Percentiles rank a stretch among this genome's conserved stretches.
Evolutionary conservation across 2,888 invertebrate species (phyloP).

Genomic region (Temnothorax rugatulus): DNA sequence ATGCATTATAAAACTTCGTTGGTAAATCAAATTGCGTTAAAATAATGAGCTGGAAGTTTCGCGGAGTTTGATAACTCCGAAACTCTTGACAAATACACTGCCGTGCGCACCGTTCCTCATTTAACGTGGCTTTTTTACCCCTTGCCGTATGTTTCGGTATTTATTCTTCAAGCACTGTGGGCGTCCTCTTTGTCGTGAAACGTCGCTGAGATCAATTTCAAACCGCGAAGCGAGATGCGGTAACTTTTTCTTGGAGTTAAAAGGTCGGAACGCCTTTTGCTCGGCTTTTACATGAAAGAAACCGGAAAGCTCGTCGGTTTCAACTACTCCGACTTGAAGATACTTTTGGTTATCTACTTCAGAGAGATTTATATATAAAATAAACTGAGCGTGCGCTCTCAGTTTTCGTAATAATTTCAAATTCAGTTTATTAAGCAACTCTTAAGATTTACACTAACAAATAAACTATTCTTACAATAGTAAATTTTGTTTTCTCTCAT

Average conservation of each 20-base stretch:
- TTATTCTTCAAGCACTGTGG: constrained; percentile 4
- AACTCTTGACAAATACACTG: constrained; percentile 33
- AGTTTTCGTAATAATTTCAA: constrained; percentile 23
- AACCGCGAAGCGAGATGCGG: constrained; percentile 27
- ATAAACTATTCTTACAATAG: not conserved
- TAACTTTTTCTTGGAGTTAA: constrained; percentile 25
- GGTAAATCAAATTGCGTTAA: constrained; percentile 24
- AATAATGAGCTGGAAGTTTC: constrained; percentile 22
- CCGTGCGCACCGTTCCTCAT: constrained; percentile 17
- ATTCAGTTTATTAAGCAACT: not conserved
- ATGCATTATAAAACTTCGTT: constrained; percentile 1
- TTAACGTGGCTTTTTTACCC: constrained; percentile 27
- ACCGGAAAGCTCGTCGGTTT: constrained; percentile 37
- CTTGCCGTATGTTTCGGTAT: constrained; percentile 38
- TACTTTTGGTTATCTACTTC: constrained; percentile 23
- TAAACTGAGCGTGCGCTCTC: not conserved
- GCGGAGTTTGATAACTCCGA: constrained; percentile 16
- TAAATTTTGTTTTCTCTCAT: not conserved
- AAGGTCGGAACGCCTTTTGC: constrained; percentile 33
- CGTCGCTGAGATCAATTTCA: constrained; percentile 38
- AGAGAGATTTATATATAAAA: constrained; percentile 20
- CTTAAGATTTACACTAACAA: not conserved
- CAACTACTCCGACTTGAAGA: constrained; percentile 9
- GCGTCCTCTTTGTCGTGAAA: constrained; percentile 30
- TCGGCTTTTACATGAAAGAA: constrained; percentile 15